Percentiles rank a stretch among this genome's conserved stretches.
Evolutionary conservation across 2,113 vertebrate genomes (phyloP).

Genomic region (Gopherus flavomarginatus): DNA sequence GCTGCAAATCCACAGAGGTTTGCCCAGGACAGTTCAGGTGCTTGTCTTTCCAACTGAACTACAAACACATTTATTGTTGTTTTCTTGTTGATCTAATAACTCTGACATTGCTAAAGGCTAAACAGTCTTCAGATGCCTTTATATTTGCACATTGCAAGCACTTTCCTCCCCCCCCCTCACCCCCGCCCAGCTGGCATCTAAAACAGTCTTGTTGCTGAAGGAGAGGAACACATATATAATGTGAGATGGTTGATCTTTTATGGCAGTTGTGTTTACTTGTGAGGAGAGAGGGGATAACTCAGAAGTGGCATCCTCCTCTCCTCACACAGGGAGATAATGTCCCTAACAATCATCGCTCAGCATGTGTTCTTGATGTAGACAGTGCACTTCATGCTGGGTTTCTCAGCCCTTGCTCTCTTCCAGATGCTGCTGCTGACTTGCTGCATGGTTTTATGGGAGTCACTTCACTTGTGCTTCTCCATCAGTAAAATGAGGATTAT

Average conservation of each 20-base stretch:
- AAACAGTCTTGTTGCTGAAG: conserved; percentile 40
- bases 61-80: accelerated
- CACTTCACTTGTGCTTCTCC: background rate
- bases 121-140: conserved; percentile 28
- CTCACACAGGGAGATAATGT: background rate
- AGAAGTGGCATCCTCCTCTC: background rate
- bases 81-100: background rate
- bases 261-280: background rate
- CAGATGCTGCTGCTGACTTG: background rate
- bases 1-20: background rate
- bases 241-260: conserved; percentile 35
- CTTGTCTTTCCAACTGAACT: background rate
- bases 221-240: background rate
- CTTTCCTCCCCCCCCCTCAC: background rate
- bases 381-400: background rate
- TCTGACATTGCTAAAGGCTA: background rate
- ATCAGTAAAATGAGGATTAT: background rate
- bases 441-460: background rate
- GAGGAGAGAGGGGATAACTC: conserved; percentile 9
- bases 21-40: accelerated
- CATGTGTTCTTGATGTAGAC: background rate
- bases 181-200: conserved; percentile 37
- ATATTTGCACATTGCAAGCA: background rate
- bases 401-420: background rate
- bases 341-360: accelerated